Evolutionary conservation across 1,140 invertebrate species (phyloP), one percentile per base, ranked within the genome.

Genomic region (Leptinotarsa defecta): DNA sequence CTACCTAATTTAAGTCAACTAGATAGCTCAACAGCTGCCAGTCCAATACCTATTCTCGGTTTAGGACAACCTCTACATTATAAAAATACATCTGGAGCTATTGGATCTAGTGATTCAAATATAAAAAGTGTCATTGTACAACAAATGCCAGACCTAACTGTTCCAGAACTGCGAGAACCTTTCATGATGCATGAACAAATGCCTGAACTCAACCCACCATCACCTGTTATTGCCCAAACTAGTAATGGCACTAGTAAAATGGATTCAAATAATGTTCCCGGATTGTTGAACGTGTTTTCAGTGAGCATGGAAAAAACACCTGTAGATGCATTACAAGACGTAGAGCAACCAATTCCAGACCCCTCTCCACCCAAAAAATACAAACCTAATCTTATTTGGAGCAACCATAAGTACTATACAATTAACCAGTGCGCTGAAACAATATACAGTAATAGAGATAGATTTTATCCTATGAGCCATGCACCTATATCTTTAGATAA

Each of bases 381-480:
- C 67, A 83, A 79, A 64, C 78, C 78, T 1, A 83, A 82, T 68
- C 68, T 75, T 2, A 79, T 81, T 19, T 83, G 81, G 82, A 76
- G 34, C 17, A 78, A 80, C 24, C 77, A 77, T n/a, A 81, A 78
- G n/a, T 81, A 74, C 65, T 84, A 80, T 64, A 79, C 78, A 3
- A 79, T 82, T 4, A 81, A 83, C 69, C 62, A 71, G n/a, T 82
- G 81, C 48, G 24, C 68, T 11, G 71, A 79, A 19, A 78, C 76
- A 13, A 64, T 78, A 4, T 80, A 80, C 27, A 57, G 57, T 11
- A 78, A 81, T 57, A 57, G 69, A 5, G 82, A 84, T 34, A 63
- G 81, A 17, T 81, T 83, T 71, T 83, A 77, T 75, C 83, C 83
- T 3, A 78, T 84, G 80, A 83, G 65, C 8, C 63, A 75, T 13